These are phyloP conservation scores for Equus przewalskii DNA, from an alignment of 2,113 vertebrate genomes.

Conservation along the genomic window DNA sequence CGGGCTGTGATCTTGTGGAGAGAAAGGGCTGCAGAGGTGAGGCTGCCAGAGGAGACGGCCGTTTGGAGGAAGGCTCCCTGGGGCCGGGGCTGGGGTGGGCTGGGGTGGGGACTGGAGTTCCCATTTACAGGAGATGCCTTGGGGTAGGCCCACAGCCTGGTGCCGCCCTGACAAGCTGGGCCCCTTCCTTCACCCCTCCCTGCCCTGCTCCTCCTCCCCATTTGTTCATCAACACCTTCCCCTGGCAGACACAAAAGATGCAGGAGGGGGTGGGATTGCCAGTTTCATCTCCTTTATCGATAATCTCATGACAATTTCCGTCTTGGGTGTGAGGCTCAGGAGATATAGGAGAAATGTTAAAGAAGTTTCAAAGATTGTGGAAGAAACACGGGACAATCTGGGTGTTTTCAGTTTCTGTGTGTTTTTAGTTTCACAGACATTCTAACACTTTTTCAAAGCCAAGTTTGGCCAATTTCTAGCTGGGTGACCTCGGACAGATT, in stretches of 20 bases:
- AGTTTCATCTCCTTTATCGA: slow-evolving; percentile 63
- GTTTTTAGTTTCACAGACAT: slow-evolving; percentile 5
- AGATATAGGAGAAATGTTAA: neutral
- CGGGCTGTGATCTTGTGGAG: neutral
- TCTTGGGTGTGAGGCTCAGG: slow-evolving; percentile 46
- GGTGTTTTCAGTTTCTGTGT: neutral
- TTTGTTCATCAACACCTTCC: slow-evolving; percentile 67
- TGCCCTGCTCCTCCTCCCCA: neutral
- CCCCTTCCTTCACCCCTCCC: neutral
- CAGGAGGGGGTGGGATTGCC: slow-evolving; percentile 29
- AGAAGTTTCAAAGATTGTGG: neutral
- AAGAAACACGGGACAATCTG: neutral
- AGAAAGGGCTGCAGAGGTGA: neutral
- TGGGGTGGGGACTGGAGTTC: neutral
- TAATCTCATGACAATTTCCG: slow-evolving; percentile 48
- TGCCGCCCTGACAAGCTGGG: neutral
- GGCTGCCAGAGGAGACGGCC: neutral
- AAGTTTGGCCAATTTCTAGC: slow-evolving; percentile 8
- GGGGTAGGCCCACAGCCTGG: neutral
- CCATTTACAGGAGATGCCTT: neutral
- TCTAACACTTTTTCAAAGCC: slow-evolving; percentile 28
- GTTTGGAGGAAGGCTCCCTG: neutral
- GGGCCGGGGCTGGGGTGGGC: neutral
- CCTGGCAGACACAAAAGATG: slow-evolving; percentile 13
- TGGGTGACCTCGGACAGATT: neutral